Conservation (phyloP, 2,888 invertebrate genomes). For the Acholoe squamosa region DNA sequence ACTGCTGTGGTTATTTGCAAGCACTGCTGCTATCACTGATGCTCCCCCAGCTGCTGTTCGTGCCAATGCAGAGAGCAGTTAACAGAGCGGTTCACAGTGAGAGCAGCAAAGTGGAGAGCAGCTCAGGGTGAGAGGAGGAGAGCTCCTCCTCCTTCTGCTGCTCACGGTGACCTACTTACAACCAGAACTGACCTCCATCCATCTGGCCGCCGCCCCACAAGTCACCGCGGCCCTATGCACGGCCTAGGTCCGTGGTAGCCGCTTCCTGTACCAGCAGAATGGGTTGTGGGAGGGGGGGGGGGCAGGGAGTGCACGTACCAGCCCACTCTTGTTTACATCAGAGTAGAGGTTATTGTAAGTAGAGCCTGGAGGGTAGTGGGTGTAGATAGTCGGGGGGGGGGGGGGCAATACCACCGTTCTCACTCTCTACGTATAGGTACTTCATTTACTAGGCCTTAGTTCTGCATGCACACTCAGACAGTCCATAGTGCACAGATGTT, state of each 20-base stretch:
- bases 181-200: constrained; percentile 34
- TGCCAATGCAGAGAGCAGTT: no score
- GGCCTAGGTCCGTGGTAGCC: neutral
- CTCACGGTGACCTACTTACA: constrained; percentile 27
- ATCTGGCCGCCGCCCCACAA: constrained; percentile 7
- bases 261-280: neutral
- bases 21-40: no score
- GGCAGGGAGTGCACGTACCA: neutral
- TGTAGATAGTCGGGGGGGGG: no score
- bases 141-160: neutral
- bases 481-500: no score
- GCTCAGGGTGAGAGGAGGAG: neutral
- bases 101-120: neutral
- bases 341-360: neutral
- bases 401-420: no score
- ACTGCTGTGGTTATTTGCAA: no score
- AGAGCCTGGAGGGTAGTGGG: neutral
- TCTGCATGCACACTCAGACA: neutral
- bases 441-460: neutral
- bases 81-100: neutral
- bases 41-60: no score
- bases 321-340: neutral
- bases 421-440: neutral
- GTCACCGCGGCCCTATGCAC: neutral
- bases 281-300: neutral